Base-by-base conservation (phyloP, 2,888 invertebrate species). In the Andrena hattorfiana region DNA sequence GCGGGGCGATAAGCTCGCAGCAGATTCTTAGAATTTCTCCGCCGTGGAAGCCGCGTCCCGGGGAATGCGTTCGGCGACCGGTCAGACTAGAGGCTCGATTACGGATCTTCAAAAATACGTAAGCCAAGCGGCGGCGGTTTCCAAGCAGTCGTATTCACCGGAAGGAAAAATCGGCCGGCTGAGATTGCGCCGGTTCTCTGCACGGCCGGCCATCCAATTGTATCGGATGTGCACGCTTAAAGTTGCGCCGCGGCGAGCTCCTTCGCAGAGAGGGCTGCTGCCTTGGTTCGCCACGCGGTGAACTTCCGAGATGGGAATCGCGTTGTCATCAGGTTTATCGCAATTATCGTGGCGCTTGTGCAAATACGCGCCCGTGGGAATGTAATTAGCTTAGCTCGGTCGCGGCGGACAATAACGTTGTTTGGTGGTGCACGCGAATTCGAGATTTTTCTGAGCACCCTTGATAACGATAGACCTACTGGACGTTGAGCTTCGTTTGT, bases 261-360 rank as follows among this genome's bases (percentile, higher is more conserved):
- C 16, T 42, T 42, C 16, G 56, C 20, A 1, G 54, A n/a, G 54
- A 8, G 32, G 54, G 6, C 23, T 35, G 6, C 23, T 35, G 23
- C 42, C 51, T 60, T 49, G 60, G 48, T 67, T 56, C 73, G 72
- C 64, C 85, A 75, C 74, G n/a, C 67, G 71, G 80, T 64, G 64
- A 69, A 80, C 81, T 79, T 85, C 72, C 76, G 70, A 88, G 89
- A 89, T 86, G 84, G 83, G 82, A 85, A 89, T 89, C 88, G 80
- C 85, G 77, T 89, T 88, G 85, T 88, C 89, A 87, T 85, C 83
- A 83, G 56, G 77, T 80, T 89, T 89, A 89, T 89, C 89, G 88
- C 78, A 85, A 87, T 89, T 87, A 89, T 89, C 88, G 70, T 77
- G 73, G 77, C 70, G 77, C 74, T 74, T 51, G 70, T 30, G 72